Base-by-base conservation (phyloP, 35 echinoderm and acorn worm genomes). In the Ptychodera flava region DNA sequence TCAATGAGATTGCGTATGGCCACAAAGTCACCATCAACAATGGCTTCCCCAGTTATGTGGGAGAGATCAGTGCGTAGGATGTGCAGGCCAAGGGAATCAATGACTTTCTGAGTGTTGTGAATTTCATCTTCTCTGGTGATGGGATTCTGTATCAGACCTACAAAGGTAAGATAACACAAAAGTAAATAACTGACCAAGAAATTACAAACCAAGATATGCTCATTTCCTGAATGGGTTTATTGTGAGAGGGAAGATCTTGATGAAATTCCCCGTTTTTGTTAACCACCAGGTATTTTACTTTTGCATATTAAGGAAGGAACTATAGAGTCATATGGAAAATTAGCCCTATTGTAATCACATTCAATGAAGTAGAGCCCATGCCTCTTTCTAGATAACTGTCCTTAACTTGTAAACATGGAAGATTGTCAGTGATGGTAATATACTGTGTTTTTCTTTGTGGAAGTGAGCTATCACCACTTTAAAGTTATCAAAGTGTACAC, bases 71-170 rank as follows among this genome's bases (percentile, higher is more conserved):
- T 86, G 37, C 91, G 89, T 32, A 97, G 84, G 37, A 97, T 89
- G 77, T 97, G 89, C 12, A 38, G 33, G 28, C 86, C 86, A 22
- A 97, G 87, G 52, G 83, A 88, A 80, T 97, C 95, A 0, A 97
- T 89, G 35, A 97, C 64, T 35, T 78, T 33, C 78, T 97, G 95
- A 29, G 91, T 36, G 36, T 97, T 97, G 85, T 86, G 83, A 38
- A 97, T 89, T 77, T 97, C 95, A 89, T 97, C 95, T 38, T 93
- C 91, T 52, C 80, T 88, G 36, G 91, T 93, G 32, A 90, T 36
- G 28, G 92, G 92, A 34, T 76, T 82, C 16, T 52, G 37, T n/a
- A 89, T 86, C 6, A 86, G 30, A 36, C 45, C 92, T 93, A 53
- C 35, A 36, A 36, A 34, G 0, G 29, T 38, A 33, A 27, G 78